Base-by-base conservation (phyloP, 2,797 vertebrate species). In the Chelmon rostratus region DNA sequence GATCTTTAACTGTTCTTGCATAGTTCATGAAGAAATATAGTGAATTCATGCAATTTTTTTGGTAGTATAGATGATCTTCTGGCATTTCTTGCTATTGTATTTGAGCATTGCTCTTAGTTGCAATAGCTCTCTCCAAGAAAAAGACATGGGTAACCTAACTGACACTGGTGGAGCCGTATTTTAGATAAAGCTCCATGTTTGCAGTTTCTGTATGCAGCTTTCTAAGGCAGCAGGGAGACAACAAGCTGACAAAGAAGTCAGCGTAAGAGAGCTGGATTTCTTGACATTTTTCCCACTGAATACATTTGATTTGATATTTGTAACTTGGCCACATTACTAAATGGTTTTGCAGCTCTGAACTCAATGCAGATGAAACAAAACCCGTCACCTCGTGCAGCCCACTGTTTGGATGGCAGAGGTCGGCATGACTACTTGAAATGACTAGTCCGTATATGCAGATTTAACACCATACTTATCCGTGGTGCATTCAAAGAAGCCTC, bases 221-320 rank as follows among this genome's bases (percentile, higher is more conserved):
- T 23, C 3, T 16, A 16, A 19, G 12, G 16, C 62, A 28, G 8
- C 8, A 4, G 8, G 6, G n/a, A 47, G 31, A 38, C 38, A 56
- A 56, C 59, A 54, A 56, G 35, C 15, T 68, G 31, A 18, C 40
- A 44, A 38, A 44, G 19, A 56, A 28, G 31, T 47, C 53, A 47
- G 40, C 9, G 16, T 47, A 9, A 21, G n/a, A 46, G 25, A 23
- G 40, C 6, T 23, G 6, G 0, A 7, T 52, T 61, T 61, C 38
- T 52, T 64, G 40, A 50, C 63, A 68, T 57, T 57, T 38, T 7
- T 19, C 12, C 40, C 12, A 12, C 8, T 42, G 53, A 40, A 46
- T 50, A 8, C 49, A 31, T 76, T 70, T 50, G 3, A 44, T 68
- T 79, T n/a, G 25, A 40, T 52, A 57, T 64, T 15, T 71, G 63